phyloP scores from a whole-genome alignment of 1,140 invertebrate species.

The Apolygus lucorum region DNA sequence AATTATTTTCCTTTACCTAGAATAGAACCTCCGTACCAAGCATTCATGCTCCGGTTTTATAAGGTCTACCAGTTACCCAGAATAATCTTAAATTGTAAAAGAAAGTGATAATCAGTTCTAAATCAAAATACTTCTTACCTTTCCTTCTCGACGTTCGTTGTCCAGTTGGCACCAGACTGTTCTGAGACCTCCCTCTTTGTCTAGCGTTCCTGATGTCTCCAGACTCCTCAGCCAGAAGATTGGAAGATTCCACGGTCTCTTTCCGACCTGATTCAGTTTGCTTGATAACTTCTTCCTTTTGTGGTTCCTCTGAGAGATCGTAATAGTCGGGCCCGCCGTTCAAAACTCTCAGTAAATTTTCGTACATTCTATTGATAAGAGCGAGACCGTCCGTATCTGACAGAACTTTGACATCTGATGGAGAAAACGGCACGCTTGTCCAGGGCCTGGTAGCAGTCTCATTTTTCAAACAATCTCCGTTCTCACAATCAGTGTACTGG shows the following conservation, averaged over 20 bases:
- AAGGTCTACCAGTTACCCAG: too few relatives aligned
- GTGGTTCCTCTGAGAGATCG: not conserved
- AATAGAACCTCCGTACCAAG: too few relatives aligned
- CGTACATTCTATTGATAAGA: slow-evolving; percentile 1
- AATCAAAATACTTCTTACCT: not conserved
- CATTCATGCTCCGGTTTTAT: too few relatives aligned
- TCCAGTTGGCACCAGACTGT: not conserved
- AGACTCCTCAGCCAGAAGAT: slow-evolving; percentile 1
- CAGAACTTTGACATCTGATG: not conserved
- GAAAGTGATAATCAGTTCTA: too few relatives aligned
- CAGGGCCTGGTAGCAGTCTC: not conserved
- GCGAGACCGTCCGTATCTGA: not conserved
- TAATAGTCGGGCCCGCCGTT: not conserved
- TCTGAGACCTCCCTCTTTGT: not conserved
- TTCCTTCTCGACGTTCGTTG: not conserved
- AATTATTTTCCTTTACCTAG: too few relatives aligned
- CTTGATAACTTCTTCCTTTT: too few relatives aligned
- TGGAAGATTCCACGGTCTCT: too few relatives aligned
- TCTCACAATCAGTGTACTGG: not conserved
- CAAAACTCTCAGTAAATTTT: not conserved
- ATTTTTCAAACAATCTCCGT: not conserved
- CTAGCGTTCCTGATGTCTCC: not conserved
- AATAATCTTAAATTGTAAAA: too few relatives aligned
- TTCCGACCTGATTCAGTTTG: too few relatives aligned
- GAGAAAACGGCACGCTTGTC: not conserved